A percentile compares a stretch with the other conserved stretches of the same genome.
phyloP scores from a whole-genome alignment of 1,140 invertebrate genomes.

The Drosophila ananassae region DNA sequence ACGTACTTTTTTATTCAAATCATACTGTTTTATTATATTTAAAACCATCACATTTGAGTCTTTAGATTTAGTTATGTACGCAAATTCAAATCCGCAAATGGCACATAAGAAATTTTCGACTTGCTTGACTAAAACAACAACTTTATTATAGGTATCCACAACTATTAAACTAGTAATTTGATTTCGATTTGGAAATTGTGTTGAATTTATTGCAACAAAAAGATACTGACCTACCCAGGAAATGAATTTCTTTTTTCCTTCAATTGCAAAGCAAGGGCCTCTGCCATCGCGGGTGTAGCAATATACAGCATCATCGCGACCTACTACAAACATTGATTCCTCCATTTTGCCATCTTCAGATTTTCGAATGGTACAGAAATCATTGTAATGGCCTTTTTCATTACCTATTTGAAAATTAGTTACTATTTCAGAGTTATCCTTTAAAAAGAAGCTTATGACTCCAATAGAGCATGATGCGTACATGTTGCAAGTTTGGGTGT shows the following conservation, averaged over 20 bases:
- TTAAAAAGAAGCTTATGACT: constrained; percentile 43
- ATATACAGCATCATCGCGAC: constrained; percentile 61
- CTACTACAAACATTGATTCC: constrained; percentile 51
- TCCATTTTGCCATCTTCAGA: background rate
- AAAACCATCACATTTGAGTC: constrained; percentile 1
- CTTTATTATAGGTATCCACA: constrained; percentile 60
- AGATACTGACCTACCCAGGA: constrained; percentile 52
- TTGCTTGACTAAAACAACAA: constrained; percentile 57
- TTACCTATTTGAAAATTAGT: constrained; percentile 28
- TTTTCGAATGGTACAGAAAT: constrained; percentile 53
- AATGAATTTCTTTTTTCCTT: constrained; percentile 48
- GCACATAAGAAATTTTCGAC: constrained; percentile 42
- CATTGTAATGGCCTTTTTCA: constrained; percentile 27
- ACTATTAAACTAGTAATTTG: constrained; percentile 26
- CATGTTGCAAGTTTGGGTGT: constrained; percentile 16
- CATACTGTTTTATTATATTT: constrained; percentile 36
- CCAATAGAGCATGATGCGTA: constrained; percentile 49
- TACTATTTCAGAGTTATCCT: constrained; percentile 45
- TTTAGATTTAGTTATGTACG: constrained; percentile 36
- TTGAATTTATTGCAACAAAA: constrained; percentile 32
- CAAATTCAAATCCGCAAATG: constrained; percentile 9
- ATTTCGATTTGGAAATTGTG: background rate
- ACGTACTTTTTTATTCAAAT: constrained; percentile 26
- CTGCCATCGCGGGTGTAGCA: constrained; percentile 62
- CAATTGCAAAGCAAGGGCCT: constrained; percentile 65